Percentiles rank a stretch among this genome's conserved stretches.
Evolutionary conservation across 2,113 vertebrate genomes (phyloP).

Genomic region (Neoarius graeffei): DNA sequence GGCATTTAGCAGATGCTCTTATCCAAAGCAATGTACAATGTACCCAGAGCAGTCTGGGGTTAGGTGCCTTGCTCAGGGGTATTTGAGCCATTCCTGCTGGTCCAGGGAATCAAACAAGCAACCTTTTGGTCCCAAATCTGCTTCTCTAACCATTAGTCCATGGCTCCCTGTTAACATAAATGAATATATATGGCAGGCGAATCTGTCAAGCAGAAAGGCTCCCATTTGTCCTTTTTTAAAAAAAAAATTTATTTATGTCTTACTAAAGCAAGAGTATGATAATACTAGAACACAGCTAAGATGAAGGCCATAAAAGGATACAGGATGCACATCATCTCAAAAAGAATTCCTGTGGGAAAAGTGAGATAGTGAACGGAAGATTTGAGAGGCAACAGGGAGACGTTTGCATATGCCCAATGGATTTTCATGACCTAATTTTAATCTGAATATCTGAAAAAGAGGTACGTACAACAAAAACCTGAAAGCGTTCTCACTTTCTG

Average conservation of each 20-base stretch:
- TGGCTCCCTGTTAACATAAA: too few relatives aligned
- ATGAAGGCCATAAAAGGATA: constrained; percentile 50
- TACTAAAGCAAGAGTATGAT: background rate
- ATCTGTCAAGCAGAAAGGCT: background rate
- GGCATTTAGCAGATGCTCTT: too few relatives aligned
- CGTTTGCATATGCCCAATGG: constrained; percentile 40
- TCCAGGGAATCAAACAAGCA: too few relatives aligned
- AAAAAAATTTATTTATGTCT: background rate
- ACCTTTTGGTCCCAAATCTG: too few relatives aligned
- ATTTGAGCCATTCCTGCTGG: too few relatives aligned
- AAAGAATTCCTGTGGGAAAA: constrained; percentile 46
- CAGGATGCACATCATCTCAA: constrained; percentile 32
- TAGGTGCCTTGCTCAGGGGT: too few relatives aligned
- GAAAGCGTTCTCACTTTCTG: background rate
- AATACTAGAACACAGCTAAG: background rate
- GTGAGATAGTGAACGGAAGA: constrained; percentile 35
- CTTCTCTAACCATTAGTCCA: too few relatives aligned
- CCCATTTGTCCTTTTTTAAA: background rate
- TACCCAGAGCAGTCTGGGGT: too few relatives aligned
- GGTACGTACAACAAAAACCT: background rate
- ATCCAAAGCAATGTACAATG: too few relatives aligned
- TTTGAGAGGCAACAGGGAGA: constrained; percentile 25
- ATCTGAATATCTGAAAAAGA: background rate
- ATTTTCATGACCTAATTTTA: constrained; percentile 42
- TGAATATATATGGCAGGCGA: background rate